Evolutionary conservation across 2,888 invertebrate species (phyloP).

Genomic region (Eupithecia vulgata): DNA sequence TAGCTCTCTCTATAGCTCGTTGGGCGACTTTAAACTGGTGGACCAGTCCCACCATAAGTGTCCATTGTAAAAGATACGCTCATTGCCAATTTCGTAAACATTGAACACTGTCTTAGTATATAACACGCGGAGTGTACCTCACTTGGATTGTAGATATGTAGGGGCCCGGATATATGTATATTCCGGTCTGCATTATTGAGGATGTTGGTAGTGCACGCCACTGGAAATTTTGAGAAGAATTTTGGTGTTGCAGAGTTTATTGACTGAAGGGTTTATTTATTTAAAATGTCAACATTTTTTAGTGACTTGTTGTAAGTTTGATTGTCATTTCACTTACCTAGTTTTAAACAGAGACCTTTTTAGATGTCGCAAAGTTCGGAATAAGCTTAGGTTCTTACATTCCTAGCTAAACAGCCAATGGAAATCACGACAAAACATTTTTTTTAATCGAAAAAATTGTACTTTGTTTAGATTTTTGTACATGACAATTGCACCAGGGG

Average conservation of each 20-base stretch:
- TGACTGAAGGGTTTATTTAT: not conserved
- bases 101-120: not conserved
- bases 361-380: no score
- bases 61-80: no score
- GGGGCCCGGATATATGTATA: slow-evolving; percentile 31
- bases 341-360: not conserved
- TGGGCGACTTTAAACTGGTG: no score
- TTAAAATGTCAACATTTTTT: not conserved
- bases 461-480: no score
- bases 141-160: not conserved
- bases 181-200: slow-evolving; percentile 42
- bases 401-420: not conserved
- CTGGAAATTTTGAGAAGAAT: not conserved
- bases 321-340: not conserved
- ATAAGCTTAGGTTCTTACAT: not conserved
- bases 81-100: not conserved
- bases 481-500: no score
- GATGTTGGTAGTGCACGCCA: slow-evolving; percentile 1
- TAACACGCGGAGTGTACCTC: not conserved
- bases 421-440: not conserved
- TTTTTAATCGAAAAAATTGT: not conserved
- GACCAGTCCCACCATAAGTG: no score
- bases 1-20: no score
- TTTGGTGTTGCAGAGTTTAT: not conserved
- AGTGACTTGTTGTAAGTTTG: not conserved